Conservation (phyloP, 2,888 invertebrate genomes). For the Hirtodrosophila trivittata region DNA sequence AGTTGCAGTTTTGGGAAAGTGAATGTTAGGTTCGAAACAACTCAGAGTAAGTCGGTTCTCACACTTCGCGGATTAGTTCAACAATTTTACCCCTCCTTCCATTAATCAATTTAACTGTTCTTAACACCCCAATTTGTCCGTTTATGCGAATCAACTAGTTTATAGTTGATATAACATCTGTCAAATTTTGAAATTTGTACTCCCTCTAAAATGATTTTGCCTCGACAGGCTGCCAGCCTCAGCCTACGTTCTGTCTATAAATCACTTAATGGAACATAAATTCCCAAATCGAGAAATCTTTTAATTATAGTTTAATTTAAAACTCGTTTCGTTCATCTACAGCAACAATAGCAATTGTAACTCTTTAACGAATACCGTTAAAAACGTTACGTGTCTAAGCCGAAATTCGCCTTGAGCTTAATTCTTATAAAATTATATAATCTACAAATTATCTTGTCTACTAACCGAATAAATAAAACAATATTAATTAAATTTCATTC, state of each 20-base stretch:
- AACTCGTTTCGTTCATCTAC: slow-evolving; percentile 8
- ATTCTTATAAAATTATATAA: too few relatives aligned
- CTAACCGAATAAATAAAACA: too few relatives aligned
- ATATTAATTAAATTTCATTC: too few relatives aligned
- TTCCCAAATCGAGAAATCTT: slow-evolving; percentile 45
- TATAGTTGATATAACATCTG: too few relatives aligned
- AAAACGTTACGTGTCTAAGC: not conserved
- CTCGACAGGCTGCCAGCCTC: slow-evolving; percentile 2
- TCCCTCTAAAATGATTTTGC: slow-evolving; percentile 14
- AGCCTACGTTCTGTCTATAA: slow-evolving; percentile 20
- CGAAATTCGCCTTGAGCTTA: too few relatives aligned
- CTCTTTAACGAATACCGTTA: slow-evolving; percentile 5
- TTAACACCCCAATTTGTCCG: too few relatives aligned
- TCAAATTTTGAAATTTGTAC: slow-evolving; percentile 2
- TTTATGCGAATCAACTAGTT: too few relatives aligned
- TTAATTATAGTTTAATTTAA: slow-evolving; percentile 60
- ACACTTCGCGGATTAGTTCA: not conserved
- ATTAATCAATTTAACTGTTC: too few relatives aligned
- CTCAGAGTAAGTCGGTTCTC: too few relatives aligned
- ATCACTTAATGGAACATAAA: slow-evolving; percentile 33
- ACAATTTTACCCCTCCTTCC: not conserved
- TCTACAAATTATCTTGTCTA: too few relatives aligned
- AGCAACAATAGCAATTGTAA: slow-evolving; percentile 6
- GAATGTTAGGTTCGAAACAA: not conserved
- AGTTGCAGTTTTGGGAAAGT: not conserved